Evolutionary conservation across 2,113 vertebrate species (phyloP).

Genomic region (Larimichthys crocea): DNA sequence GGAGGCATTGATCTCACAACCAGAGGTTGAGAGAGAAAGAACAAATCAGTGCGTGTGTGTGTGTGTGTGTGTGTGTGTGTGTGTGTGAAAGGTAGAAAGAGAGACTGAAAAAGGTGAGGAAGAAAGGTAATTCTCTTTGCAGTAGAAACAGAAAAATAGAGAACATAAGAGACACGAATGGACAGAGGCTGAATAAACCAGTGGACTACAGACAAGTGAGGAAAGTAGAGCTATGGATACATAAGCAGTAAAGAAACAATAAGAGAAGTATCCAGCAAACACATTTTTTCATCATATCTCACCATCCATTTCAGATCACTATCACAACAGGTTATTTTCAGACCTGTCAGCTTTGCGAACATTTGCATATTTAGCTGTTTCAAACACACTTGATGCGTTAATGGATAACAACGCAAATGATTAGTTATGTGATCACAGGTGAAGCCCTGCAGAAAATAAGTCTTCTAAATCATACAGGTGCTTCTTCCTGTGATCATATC

Average conservation of each 20-base stretch:
- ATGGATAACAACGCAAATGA: not conserved
- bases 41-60: constrained; percentile 22
- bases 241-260: not conserved
- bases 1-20: constrained; percentile 68
- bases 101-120: constrained; percentile 28
- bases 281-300: constrained; percentile 5
- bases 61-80: constrained; percentile 2
- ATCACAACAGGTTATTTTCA: constrained; percentile 5
- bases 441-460: not conserved
- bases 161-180: constrained; percentile 22
- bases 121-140: constrained; percentile 47
- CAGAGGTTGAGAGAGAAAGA: constrained; percentile 36
- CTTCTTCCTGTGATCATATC: not conserved
- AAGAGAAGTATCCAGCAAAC: not conserved
- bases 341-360: not conserved
- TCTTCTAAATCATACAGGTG: not conserved
- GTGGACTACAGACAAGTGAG: constrained; percentile 6
- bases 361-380: constrained; percentile 5
- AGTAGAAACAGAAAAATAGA: constrained; percentile 18
- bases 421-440: constrained; percentile 9
- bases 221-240: not conserved
- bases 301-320: not conserved
- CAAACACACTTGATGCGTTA: not conserved
- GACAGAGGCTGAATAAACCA: constrained; percentile 18
- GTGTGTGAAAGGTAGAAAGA: constrained; percentile 19